Percentiles rank a stretch among this genome's conserved stretches.
Conservation (phyloP, 2,113 vertebrate species). For the Zosterops hypoxanthus region DNA sequence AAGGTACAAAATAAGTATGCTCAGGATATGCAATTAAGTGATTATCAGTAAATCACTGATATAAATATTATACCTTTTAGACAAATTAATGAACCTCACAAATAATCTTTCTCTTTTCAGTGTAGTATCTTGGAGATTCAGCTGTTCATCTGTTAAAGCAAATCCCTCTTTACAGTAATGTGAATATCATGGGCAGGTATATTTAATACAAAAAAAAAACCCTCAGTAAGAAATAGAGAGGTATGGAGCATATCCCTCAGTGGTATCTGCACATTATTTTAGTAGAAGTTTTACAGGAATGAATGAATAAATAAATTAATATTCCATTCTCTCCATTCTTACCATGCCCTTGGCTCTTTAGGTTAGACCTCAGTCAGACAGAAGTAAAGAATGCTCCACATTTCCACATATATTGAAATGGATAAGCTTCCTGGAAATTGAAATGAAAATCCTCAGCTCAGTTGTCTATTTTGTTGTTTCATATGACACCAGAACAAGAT, state of each 20-base stretch:
- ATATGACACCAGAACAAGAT: not conserved
- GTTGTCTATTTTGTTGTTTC: not conserved
- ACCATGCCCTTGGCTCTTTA: not conserved
- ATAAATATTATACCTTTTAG: not conserved
- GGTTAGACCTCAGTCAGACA: not conserved
- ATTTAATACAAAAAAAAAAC: not conserved
- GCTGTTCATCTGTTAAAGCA: not conserved
- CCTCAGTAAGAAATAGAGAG: not conserved
- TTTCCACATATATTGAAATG: conserved; percentile 1
- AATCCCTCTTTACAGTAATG: not conserved
- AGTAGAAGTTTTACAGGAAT: not conserved
- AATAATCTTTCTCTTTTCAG: not conserved
- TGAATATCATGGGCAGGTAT: not conserved
- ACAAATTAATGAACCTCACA: not conserved
- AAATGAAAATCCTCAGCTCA: conserved; percentile 15
- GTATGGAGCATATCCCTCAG: not conserved
- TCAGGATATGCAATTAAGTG: not conserved
- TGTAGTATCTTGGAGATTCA: not conserved
- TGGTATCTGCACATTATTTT: not conserved
- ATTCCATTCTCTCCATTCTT: not conserved
- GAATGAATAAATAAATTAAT: not conserved
- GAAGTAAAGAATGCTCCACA: not conserved
- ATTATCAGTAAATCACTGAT: not conserved
- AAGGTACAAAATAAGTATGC: not conserved
- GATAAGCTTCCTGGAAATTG: not conserved